Base-by-base conservation (phyloP, 2,888 invertebrate genomes). In the Alsophila aescularia region DNA sequence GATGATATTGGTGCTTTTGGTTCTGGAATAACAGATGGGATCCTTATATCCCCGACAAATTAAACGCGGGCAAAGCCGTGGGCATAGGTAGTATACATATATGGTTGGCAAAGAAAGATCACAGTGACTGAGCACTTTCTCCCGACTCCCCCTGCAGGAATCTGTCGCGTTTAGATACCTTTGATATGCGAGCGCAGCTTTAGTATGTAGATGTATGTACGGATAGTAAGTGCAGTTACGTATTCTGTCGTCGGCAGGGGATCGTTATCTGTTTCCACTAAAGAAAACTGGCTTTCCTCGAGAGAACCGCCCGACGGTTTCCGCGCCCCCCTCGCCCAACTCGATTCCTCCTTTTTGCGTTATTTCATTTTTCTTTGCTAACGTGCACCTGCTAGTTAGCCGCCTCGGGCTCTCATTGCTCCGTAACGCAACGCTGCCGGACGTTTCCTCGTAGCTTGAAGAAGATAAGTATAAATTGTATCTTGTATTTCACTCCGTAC, bases 251-350 rank as follows among this genome's bases (percentile, higher is more conserved):
- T 85, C 87, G 85, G 87, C 85, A 85, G 81, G 77, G 89, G 90
- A 90, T 91, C 90, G 90, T 91, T 90, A 91, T 90, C 91, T 90
- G 88, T 90, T 90, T 89, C 89, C 84, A 91, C 85, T 88, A 87
- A 91, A 90, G 89, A 85, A 90, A 90, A 89, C 90, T 89, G 89
- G 82, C 87, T 90, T 89, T 85, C 85, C 78, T 81, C 83, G 85
- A 87, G 87, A 84, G 87, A 88, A 84, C 85, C 87, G 77, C 89
- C 88, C 81, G 72, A 70, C 75, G 79, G 80, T 77, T 80, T 74
- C 77, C 66, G 68, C 77, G 69, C 72, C 79, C 79, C 79, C 73
- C 76, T 75, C 79, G 59, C 81, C 71, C 77, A 70, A 64, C 73
- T 70, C 74, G 83, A 83, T 77, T 85, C 85, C 76, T 85, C 79